Evolutionary conservation across 2,113 vertebrate genomes (phyloP).

Genomic region (Xerus inauris): DNA sequence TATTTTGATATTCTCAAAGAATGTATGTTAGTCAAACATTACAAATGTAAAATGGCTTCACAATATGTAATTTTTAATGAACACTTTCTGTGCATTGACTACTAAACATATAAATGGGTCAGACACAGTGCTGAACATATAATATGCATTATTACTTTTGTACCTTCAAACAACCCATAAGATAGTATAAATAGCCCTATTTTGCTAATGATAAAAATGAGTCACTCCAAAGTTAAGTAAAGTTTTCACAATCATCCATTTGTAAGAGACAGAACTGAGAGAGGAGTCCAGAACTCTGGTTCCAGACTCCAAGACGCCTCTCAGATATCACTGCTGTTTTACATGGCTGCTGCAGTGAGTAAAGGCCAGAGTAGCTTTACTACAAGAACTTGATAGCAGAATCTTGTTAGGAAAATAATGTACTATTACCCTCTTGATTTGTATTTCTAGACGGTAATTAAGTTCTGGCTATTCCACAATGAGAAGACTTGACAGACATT

Average conservation of each 20-base stretch:
- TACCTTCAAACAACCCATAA: background rate
- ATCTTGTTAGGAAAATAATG: background rate
- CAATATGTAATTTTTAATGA: background rate
- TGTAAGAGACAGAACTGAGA: background rate
- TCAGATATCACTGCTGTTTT: background rate
- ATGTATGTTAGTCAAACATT: background rate
- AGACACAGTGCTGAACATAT: background rate
- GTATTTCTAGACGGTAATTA: background rate
- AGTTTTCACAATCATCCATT: background rate
- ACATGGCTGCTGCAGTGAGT: background rate
- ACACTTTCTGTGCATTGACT: background rate
- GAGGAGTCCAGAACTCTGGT: background rate
- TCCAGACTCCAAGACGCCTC: background rate
- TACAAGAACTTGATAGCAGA: background rate
- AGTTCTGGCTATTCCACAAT: background rate
- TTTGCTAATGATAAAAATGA: background rate
- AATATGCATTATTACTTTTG: background rate
- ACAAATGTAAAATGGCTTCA: background rate
- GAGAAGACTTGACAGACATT: background rate
- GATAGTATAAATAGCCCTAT: background rate
- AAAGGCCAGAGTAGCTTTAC: background rate
- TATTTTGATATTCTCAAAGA: conserved; percentile 6
- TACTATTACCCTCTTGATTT: background rate
- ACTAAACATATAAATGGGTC: background rate
- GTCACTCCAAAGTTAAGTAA: background rate